Evolutionary conservation across 1,140 invertebrate genomes (phyloP).

Genomic region (Drosophila subobscura): DNA sequence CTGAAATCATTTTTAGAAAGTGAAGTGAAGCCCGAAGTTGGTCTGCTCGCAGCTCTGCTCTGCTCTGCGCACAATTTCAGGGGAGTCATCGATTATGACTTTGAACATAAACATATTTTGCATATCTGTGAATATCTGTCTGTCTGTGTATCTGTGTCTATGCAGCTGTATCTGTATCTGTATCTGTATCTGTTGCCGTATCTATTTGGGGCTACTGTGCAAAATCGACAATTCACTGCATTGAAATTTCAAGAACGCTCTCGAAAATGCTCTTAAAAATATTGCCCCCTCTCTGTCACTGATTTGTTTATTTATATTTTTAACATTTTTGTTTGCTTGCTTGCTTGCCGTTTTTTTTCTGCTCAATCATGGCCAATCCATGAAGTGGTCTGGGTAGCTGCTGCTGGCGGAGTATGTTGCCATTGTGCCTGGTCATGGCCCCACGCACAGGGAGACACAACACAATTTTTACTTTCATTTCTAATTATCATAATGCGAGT

Average conservation of each 20-base stretch:
- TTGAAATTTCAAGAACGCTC: slow-evolving; percentile 74
- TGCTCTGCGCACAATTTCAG: slow-evolving; percentile 25
- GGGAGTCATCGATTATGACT: slow-evolving; percentile 61
- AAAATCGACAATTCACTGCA: slow-evolving; percentile 63
- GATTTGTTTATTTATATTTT: slow-evolving; percentile 76
- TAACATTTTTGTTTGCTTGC: slow-evolving; percentile 47
- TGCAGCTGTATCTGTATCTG: slow-evolving; percentile 2
- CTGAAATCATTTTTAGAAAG: slow-evolving; percentile 80
- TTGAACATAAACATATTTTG: slow-evolving; percentile 50
- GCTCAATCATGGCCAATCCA: slow-evolving; percentile 71
- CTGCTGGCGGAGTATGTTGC: background rate
- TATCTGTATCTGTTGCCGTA: slow-evolving; percentile 13
- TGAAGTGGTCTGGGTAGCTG: slow-evolving; percentile 9
- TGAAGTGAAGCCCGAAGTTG: slow-evolving; percentile 48
- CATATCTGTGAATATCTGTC: slow-evolving; percentile 17
- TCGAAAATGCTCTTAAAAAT: slow-evolving; percentile 23
- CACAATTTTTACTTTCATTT: slow-evolving; percentile 78
- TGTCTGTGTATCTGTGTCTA: background rate
- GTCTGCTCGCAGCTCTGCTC: too few relatives aligned
- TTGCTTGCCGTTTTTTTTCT: slow-evolving; percentile 46
- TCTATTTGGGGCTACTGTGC: slow-evolving; percentile 62
- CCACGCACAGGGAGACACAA: slow-evolving; percentile 47
- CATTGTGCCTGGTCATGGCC: slow-evolving; percentile 63
- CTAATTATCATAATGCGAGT: slow-evolving; percentile 65
- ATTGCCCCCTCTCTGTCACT: slow-evolving; percentile 25